phyloP scores from a whole-genome alignment of 2,888 invertebrate genomes.

The Aspidiotus destructor region DNA sequence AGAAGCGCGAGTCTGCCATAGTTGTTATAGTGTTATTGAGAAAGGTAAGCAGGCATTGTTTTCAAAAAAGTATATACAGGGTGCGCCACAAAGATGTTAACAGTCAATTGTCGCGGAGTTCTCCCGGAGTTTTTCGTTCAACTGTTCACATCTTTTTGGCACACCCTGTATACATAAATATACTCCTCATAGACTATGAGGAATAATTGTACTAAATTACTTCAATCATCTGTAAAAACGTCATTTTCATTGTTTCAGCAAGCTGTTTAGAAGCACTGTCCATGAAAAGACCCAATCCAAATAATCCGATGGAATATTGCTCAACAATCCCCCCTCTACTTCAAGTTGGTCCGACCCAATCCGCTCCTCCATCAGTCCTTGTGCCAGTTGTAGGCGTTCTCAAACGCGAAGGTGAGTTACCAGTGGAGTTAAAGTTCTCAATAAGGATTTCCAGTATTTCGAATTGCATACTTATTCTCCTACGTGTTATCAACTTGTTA shows the following conservation, averaged over 20 bases:
- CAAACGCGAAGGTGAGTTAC: slow-evolving; percentile 53
- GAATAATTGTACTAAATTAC: no score
- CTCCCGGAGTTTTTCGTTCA: no score
- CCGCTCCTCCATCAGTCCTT: slow-evolving; percentile 60
- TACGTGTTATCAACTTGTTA: no score
- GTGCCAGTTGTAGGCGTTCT: slow-evolving; percentile 75
- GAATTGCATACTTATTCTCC: no score
- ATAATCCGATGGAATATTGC: slow-evolving; percentile 80
- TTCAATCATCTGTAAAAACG: no score
- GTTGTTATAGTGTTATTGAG: slow-evolving; percentile 54
- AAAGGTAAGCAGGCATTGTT: slow-evolving; percentile 44
- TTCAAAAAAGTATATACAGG: no score
- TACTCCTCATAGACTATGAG: background rate
- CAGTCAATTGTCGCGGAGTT: background rate
- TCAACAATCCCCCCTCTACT: slow-evolving; percentile 69
- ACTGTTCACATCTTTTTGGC: background rate
- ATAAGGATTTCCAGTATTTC: no score
- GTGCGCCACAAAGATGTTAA: no score
- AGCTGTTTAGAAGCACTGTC: slow-evolving; percentile 20
- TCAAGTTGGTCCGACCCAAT: slow-evolving; percentile 51
- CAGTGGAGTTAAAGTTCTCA: no score
- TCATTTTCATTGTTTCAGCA: background rate
- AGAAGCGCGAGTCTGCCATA: slow-evolving; percentile 68
- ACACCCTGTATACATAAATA: no score
- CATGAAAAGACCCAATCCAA: slow-evolving; percentile 54